phyloP scores from a whole-genome alignment of 2,888 invertebrate species.

The Phymatocera aterrima region DNA sequence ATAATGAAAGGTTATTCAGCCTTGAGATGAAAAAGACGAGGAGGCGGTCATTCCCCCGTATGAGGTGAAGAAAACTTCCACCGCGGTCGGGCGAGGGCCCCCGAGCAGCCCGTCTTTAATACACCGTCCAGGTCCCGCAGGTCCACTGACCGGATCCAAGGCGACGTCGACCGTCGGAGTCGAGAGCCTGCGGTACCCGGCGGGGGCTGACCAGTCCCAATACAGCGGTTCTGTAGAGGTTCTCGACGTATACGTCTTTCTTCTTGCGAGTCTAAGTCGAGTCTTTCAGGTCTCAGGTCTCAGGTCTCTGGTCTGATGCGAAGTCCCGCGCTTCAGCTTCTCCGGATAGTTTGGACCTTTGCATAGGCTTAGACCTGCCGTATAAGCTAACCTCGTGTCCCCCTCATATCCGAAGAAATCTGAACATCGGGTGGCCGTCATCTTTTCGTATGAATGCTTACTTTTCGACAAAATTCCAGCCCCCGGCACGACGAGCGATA shows the following conservation, averaged over 20 bases:
- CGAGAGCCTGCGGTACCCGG: slow-evolving; percentile 62
- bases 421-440: too few relatives aligned
- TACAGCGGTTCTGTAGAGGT: slow-evolving; percentile 48
- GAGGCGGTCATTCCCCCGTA: slow-evolving; percentile 72
- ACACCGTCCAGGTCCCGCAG: slow-evolving; percentile 34
- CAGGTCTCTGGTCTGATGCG: too few relatives aligned
- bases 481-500: too few relatives aligned
- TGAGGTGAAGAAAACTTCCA: slow-evolving; percentile 72
- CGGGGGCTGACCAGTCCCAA: slow-evolving; percentile 58
- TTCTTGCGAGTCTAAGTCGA: slow-evolving; percentile 26
- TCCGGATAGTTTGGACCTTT: too few relatives aligned
- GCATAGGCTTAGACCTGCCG: too few relatives aligned
- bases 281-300: slow-evolving; percentile 21
- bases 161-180: slow-evolving; percentile 64
- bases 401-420: too few relatives aligned
- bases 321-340: too few relatives aligned
- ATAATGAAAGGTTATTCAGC: slow-evolving; percentile 66
- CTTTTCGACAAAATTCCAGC: too few relatives aligned
- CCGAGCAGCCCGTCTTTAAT: slow-evolving; percentile 8
- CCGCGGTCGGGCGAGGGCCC: slow-evolving; percentile 57
- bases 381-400: too few relatives aligned
- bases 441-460: too few relatives aligned
- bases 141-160: slow-evolving; percentile 70
- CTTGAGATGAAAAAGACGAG: slow-evolving; percentile 69
- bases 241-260: slow-evolving; percentile 45